A percentile compares a stretch with the other conserved stretches of the same genome.
Evolutionary conservation across 2,797 vertebrate genomes (phyloP).

Genomic region (Triplophysa bombifrons): DNA sequence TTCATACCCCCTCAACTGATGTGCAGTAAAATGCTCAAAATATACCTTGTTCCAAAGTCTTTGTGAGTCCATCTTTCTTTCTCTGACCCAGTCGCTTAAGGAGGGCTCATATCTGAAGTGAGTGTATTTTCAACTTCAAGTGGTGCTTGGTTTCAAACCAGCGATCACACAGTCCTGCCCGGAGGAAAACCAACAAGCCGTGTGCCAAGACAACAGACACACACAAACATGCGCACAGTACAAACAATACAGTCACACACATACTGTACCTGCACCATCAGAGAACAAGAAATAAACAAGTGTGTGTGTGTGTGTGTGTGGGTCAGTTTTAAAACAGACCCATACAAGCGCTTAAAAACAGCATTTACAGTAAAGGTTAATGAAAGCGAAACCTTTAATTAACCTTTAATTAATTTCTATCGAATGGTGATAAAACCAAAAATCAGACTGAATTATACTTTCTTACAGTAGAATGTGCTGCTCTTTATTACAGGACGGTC

Average conservation of each 20-base stretch:
- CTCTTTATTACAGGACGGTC: not conserved
- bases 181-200: slow-evolving; percentile 57
- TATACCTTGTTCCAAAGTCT: slow-evolving; percentile 24
- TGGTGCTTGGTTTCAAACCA: slow-evolving; percentile 45
- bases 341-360: too few relatives aligned
- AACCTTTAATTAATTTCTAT: not conserved
- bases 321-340: too few relatives aligned
- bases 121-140: slow-evolving; percentile 51
- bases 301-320: not conserved
- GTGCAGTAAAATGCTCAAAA: not conserved
- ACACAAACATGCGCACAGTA: slow-evolving; percentile 47
- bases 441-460: not conserved
- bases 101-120: slow-evolving; percentile 43
- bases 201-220: slow-evolving; percentile 57
- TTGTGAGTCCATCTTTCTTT: not conserved
- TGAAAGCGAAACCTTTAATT: too few relatives aligned
- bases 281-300: too few relatives aligned
- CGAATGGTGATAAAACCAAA: not conserved
- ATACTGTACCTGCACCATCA: not conserved
- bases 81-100: slow-evolving; percentile 34
- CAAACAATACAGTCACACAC: slow-evolving; percentile 8
- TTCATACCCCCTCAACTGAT: not conserved
- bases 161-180: slow-evolving; percentile 46
- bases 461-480: too few relatives aligned
- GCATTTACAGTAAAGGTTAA: too few relatives aligned